These are phyloP conservation scores for Anthrax anthrax DNA, from an alignment of 2,888 invertebrate species.

Conservation along the genomic window DNA sequence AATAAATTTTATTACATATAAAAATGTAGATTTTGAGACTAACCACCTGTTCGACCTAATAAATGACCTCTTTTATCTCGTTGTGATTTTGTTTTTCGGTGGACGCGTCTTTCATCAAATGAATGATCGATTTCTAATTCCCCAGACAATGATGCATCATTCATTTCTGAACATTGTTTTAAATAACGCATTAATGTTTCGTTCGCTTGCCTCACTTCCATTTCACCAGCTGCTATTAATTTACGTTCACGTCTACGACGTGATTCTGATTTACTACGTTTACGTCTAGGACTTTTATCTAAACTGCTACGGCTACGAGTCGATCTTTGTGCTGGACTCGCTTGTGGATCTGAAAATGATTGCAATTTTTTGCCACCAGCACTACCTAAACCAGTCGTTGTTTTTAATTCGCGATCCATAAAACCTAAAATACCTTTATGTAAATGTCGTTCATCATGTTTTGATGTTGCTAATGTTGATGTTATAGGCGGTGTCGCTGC, in stretches of 20 bases:
- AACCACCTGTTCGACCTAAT: conserved; percentile 25
- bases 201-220: conserved; percentile 35
- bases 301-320: conserved; percentile 31
- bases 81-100: conserved; percentile 34
- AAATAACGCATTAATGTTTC: conserved; percentile 34
- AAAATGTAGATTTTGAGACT: conserved; percentile 1
- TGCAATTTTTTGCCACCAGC: conserved; percentile 25
- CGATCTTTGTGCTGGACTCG: conserved; percentile 34
- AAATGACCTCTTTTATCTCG: conserved; percentile 32
- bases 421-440: conserved; percentile 33
- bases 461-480: conserved; percentile 11
- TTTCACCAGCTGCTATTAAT: conserved; percentile 33
- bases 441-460: conserved; percentile 20
- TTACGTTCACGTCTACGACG: conserved; percentile 32
- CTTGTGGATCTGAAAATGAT: conserved; percentile 33
- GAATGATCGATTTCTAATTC: conserved; percentile 35
- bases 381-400: conserved; percentile 9
- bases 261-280: conserved; percentile 35
- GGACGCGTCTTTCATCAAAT: conserved; percentile 32
- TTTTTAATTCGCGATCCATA: conserved; percentile 33
- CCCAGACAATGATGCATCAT: conserved; percentile 34
- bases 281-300: conserved; percentile 34
- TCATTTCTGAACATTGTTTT: conserved; percentile 35
- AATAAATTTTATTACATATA: neutral
- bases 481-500: conserved; percentile 18